Evolutionary conservation across 2,797 vertebrate species (phyloP).

Genomic region (Premnoplex brunnescens): DNA sequence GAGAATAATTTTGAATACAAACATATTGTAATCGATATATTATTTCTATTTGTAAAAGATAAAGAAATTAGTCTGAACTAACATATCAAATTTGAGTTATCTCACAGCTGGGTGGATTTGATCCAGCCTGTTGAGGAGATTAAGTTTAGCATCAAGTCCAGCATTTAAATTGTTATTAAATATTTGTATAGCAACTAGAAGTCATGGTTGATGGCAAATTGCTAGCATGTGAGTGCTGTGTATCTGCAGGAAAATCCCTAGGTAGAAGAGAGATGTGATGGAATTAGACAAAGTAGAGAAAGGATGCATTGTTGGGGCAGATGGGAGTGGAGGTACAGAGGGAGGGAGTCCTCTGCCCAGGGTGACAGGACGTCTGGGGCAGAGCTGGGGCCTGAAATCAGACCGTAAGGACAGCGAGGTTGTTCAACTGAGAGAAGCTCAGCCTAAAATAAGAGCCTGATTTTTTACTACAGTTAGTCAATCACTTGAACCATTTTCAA

Average conservation of each 20-base stretch:
- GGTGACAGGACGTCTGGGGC: not conserved
- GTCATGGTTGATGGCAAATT: not conserved
- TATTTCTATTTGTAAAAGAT: constrained; percentile 20
- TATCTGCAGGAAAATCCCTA: not conserved
- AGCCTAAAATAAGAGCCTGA: not conserved
- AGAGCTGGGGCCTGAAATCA: not conserved
- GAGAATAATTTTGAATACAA: not conserved
- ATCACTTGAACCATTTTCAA: not conserved
- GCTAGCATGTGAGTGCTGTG: not conserved
- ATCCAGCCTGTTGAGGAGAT: not conserved
- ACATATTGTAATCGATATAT: not conserved
- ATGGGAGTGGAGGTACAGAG: not conserved
- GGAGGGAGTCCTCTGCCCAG: not conserved
- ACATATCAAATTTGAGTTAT: not conserved
- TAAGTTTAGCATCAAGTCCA: not conserved
- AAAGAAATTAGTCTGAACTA: not conserved
- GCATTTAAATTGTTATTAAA: constrained; percentile 25
- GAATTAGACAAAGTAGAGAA: not conserved
- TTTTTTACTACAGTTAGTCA: not conserved
- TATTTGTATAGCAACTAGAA: constrained; percentile 20
- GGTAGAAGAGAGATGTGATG: not conserved
- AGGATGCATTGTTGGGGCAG: not conserved
- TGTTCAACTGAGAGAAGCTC: not conserved
- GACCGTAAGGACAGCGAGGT: not conserved
- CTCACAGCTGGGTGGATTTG: not conserved